Evolutionary conservation across 2,113 vertebrate species (phyloP).

Genomic region (Galemys pyrenaicus): DNA sequence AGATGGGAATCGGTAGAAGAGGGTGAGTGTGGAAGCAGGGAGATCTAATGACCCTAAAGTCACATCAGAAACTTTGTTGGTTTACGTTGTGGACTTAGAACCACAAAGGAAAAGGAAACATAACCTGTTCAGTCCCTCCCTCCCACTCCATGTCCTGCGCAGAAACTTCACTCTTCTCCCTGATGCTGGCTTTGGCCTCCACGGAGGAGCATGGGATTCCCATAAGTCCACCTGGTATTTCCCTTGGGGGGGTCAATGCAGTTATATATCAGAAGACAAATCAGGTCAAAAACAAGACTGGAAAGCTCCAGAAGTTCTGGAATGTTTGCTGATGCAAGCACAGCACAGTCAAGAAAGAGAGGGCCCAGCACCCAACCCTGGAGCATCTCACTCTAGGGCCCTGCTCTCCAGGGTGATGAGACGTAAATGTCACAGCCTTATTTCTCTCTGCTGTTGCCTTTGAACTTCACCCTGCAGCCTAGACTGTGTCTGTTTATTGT

Average conservation of each 20-base stretch:
- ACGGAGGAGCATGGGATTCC: too few relatives aligned
- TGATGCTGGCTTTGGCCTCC: too few relatives aligned
- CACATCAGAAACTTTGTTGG: not conserved
- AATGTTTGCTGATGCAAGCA: not conserved
- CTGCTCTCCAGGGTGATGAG: not conserved
- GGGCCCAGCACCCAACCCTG: accelerated
- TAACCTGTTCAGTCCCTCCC: not conserved
- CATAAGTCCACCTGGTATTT: not conserved
- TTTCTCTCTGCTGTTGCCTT: not conserved
- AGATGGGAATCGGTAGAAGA: not conserved
- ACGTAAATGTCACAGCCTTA: accelerated
- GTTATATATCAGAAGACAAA: not conserved
- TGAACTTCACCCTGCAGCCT: not conserved
- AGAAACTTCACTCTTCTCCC: not conserved
- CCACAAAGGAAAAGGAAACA: not conserved
- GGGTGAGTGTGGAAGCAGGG: not conserved
- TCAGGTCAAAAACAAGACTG: not conserved
- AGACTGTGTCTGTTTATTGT: not conserved
- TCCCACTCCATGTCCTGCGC: not conserved
- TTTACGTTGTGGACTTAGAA: not conserved
- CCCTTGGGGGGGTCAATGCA: not conserved
- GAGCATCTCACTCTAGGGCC: not conserved
- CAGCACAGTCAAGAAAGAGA: not conserved
- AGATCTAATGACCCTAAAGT: not conserved
- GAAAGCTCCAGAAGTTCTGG: slow-evolving; percentile 39